These are phyloP conservation scores for Cinclus cinclus DNA, from an alignment of 2,113 vertebrate species.

Conservation along the genomic window DNA sequence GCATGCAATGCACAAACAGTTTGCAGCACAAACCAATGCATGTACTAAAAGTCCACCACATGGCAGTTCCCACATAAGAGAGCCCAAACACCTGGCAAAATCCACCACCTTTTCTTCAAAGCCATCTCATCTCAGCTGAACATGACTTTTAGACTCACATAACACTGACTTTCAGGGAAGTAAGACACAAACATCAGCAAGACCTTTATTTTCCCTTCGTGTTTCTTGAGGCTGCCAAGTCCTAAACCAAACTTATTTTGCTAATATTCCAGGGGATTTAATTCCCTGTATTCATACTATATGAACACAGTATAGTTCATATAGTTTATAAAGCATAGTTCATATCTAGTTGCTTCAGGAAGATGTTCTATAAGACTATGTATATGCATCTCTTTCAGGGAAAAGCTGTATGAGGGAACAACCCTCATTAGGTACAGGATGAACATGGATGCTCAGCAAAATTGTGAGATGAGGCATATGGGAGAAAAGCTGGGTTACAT, in stretches of 20 bases:
- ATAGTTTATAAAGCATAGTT: too few relatives aligned
- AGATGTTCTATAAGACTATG: background rate
- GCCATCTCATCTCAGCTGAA: background rate
- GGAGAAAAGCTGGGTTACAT: background rate
- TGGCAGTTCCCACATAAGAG: background rate
- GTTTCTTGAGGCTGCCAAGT: background rate
- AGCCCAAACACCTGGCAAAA: background rate
- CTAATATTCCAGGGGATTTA: background rate
- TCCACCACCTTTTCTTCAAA: background rate
- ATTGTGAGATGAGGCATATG: background rate
- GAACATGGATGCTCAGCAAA: background rate
- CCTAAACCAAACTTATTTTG: background rate
- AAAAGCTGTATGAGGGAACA: background rate
- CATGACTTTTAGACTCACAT: background rate
- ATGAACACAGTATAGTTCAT: too few relatives aligned
- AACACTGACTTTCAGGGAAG: background rate
- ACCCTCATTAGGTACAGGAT: background rate
- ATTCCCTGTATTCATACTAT: background rate
- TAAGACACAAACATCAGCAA: background rate
- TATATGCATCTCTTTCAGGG: background rate
- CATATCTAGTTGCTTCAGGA: background rate
- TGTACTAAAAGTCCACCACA: rapidly evolving
- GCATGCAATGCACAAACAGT: background rate
- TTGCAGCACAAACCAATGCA: background rate
- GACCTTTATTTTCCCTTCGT: background rate